Evolutionary conservation across 1,140 invertebrate genomes (phyloP).

Genomic region (Myzus persicae): DNA sequence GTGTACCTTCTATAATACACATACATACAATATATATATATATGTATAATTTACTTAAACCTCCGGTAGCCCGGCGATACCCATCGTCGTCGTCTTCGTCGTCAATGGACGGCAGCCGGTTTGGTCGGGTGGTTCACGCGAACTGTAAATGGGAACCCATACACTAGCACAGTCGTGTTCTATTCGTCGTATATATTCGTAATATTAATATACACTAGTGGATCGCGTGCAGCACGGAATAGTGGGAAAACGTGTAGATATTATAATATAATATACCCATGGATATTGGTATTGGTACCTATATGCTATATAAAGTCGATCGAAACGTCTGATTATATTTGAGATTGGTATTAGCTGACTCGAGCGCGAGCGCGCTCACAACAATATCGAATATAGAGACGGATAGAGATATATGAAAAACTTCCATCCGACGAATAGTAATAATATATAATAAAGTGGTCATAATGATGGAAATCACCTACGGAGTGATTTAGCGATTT

Average conservation of each 20-base stretch:
- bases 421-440: background rate
- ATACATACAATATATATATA: background rate
- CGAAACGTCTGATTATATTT: constrained; percentile 17
- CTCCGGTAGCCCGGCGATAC: constrained; percentile 23
- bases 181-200: constrained; percentile 24
- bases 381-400: too few relatives aligned
- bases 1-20: background rate
- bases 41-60: background rate
- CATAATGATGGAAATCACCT: background rate
- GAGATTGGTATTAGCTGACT: background rate
- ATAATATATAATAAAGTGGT: too few relatives aligned
- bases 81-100: background rate
- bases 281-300: too few relatives aligned
- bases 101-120: constrained; percentile 26
- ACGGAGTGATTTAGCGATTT: background rate
- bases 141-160: background rate
- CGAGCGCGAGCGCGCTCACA: background rate
- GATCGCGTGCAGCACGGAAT: constrained; percentile 53
- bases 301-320: background rate
- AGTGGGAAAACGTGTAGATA: background rate
- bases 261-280: background rate
- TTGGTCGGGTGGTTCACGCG: constrained; percentile 7
- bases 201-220: constrained; percentile 7
- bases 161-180: background rate
- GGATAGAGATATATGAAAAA: background rate